Percentiles rank a stretch among this genome's conserved stretches.
Conservation (phyloP, 2,888 invertebrate genomes). For the Elegia similella region DNA sequence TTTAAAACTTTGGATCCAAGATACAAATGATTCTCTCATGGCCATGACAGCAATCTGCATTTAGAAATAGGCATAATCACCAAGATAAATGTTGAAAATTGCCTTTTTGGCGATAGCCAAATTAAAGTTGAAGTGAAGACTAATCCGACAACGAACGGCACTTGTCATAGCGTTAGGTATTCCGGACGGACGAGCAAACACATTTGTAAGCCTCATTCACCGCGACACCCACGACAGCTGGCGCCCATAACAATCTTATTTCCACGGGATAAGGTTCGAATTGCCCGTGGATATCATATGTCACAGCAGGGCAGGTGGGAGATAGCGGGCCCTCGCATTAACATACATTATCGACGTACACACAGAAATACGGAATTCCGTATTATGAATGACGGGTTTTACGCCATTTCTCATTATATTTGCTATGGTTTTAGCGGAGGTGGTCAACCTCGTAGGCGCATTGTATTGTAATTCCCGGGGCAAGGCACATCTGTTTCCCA, state of each 20-base stretch:
- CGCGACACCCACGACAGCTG: not conserved
- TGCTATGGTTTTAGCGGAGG: not conserved
- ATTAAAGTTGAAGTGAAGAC: not conserved
- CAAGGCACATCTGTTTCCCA: not conserved
- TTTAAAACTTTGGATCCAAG: too few species aligned
- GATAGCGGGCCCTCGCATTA: conserved; percentile 20
- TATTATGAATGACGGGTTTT: conserved; percentile 15
- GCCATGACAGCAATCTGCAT: too few species aligned
- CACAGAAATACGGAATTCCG: conserved; percentile 16
- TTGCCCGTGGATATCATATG: not conserved
- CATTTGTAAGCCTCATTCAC: conserved; percentile 8
- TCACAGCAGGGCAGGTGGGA: conserved; percentile 6
- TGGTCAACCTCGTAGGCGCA: conserved; percentile 11
- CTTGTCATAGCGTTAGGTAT: conserved; percentile 16
- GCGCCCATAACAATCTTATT: not conserved
- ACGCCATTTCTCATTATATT: conserved; percentile 1
- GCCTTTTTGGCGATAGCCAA: not conserved
- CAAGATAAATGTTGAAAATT: not conserved
- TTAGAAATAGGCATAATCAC: too few species aligned
- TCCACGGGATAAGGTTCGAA: not conserved
- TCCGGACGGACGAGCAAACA: conserved; percentile 12
- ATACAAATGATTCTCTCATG: too few species aligned
- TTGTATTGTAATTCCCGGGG: conserved; percentile 1
- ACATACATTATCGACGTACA: conserved; percentile 21
- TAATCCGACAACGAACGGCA: conserved; percentile 10